Conservation (phyloP, 64 coral and sea anemone genomes). For the Anthopleura sola region DNA sequence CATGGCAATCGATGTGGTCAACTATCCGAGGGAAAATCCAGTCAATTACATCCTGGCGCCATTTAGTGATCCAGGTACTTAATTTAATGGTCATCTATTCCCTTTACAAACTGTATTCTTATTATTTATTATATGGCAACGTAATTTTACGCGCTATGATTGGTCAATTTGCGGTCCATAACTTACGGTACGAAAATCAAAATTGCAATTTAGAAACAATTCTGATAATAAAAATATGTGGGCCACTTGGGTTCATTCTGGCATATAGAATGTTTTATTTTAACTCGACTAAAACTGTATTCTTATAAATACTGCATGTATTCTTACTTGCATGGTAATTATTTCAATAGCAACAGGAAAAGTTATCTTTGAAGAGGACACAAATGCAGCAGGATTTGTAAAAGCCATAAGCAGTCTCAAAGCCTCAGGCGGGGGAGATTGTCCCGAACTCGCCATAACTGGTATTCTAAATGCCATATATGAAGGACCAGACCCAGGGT, state of each 20-base stretch:
- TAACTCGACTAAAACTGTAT: too few species aligned
- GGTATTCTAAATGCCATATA: constrained; percentile 75
- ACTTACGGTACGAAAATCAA: too few species aligned
- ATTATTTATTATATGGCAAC: too few species aligned
- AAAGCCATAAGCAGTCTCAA: constrained; percentile 54
- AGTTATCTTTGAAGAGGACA: constrained; percentile 21
- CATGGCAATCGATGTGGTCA: constrained; percentile 45
- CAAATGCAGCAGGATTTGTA: constrained; percentile 48
- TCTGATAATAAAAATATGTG: too few species aligned
- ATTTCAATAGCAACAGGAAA: constrained; percentile 24
- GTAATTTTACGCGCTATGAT: too few species aligned
- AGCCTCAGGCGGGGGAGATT: constrained; percentile 62
- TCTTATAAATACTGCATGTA: too few species aligned
- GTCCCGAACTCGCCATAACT: constrained; percentile 59
- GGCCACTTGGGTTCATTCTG: too few species aligned
- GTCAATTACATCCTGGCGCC: constrained; percentile 35
- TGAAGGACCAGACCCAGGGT: constrained; percentile 46
- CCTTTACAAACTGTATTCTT: too few species aligned
- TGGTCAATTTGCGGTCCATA: too few species aligned
- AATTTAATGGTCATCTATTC: background rate
- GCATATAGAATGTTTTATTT: too few species aligned
- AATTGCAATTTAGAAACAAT: too few species aligned
- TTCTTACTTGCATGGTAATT: background rate
- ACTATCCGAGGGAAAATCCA: constrained; percentile 15
- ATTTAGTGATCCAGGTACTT: constrained; percentile 38